A percentile compares a stretch with the other conserved stretches of the same genome.
These are phyloP conservation scores for Acronicta aceris DNA, from an alignment of 2,888 invertebrate species.

Conservation along the genomic window DNA sequence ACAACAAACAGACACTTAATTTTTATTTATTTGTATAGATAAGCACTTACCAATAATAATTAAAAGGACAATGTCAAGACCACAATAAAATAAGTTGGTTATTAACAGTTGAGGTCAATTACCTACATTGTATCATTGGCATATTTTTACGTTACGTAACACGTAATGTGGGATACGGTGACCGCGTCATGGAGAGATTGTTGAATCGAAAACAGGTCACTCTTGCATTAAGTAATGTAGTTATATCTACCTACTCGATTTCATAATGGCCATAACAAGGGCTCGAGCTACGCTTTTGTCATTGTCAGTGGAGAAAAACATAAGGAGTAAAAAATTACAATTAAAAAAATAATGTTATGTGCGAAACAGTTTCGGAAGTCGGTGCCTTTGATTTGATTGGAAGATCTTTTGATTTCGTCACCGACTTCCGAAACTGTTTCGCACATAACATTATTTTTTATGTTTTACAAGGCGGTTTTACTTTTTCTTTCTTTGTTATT, in stretches of 20 bases:
- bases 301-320: not conserved
- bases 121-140: slow-evolving; percentile 3
- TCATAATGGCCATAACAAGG: slow-evolving; percentile 14
- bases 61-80: slow-evolving; percentile 27
- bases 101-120: not conserved
- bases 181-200: slow-evolving; percentile 20
- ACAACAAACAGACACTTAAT: too few species aligned
- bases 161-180: slow-evolving; percentile 20
- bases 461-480: not conserved
- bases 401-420: too few species aligned
- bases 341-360: too few species aligned
- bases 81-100: not conserved
- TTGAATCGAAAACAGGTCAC: slow-evolving; percentile 25
- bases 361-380: too few species aligned
- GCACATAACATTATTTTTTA: too few species aligned
- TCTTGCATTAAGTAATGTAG: not conserved
- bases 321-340: too few species aligned
- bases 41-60: not conserved
- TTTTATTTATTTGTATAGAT: too few species aligned
- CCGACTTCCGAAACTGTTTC: too few species aligned
- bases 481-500: too few species aligned
- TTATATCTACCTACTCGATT: slow-evolving; percentile 6
- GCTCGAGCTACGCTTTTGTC: not conserved
- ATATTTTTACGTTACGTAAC: slow-evolving; percentile 6
- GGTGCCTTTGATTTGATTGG: too few species aligned